Evolutionary conservation across 2,797 vertebrate genomes (phyloP).

Genomic region (Rhinogobio ventralis): DNA sequence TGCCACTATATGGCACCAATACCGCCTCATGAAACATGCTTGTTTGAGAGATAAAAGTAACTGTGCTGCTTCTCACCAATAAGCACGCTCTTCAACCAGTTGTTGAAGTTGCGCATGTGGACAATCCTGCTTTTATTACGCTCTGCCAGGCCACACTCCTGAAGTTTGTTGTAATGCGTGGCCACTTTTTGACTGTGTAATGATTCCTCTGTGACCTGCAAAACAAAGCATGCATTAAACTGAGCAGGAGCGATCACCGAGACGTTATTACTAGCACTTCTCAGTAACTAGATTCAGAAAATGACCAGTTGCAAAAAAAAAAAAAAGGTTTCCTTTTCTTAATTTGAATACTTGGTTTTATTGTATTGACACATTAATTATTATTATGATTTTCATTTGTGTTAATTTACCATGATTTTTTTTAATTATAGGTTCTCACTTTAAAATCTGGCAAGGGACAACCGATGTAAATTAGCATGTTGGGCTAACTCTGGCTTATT

Average conservation of each 20-base stretch:
- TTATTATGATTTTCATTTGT: background rate
- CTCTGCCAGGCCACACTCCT: slow-evolving; percentile 89
- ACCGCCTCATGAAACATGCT: background rate
- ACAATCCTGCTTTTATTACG: slow-evolving; percentile 93
- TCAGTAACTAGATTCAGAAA: background rate
- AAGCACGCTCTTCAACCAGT: slow-evolving; percentile 97
- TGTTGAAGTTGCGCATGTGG: slow-evolving; percentile 98
- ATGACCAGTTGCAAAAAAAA: background rate
- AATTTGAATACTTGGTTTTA: background rate
- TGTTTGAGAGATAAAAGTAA: background rate
- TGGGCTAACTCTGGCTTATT: background rate
- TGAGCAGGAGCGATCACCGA: background rate
- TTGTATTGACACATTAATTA: background rate
- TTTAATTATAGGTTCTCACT: background rate
- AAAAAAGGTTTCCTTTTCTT: background rate
- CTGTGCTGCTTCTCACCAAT: slow-evolving; percentile 81
- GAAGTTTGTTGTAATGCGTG: slow-evolving; percentile 91
- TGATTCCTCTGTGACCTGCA: slow-evolving; percentile 66
- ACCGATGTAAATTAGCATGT: background rate
- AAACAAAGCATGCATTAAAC: background rate
- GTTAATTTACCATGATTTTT: background rate
- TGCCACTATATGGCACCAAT: background rate
- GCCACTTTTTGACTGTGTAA: slow-evolving; percentile 88
- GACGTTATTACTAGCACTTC: background rate
- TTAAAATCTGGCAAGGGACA: background rate